Conservation (phyloP, 2,797 vertebrate species). For the Lateolabrax maculatus region DNA sequence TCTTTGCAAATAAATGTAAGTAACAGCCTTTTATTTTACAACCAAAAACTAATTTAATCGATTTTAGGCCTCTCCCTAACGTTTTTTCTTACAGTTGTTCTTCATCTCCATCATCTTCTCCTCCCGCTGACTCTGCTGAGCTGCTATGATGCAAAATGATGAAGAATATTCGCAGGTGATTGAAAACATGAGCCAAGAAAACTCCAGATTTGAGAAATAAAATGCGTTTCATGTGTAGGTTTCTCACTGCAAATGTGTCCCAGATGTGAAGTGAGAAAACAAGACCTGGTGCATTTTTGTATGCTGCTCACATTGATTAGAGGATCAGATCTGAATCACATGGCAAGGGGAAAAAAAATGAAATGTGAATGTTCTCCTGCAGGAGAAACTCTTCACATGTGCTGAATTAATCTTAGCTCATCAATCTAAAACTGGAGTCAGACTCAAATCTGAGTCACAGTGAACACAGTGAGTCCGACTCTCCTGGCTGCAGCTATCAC, state of each 20-base stretch:
- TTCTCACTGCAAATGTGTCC: background rate
- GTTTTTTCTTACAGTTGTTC: background rate
- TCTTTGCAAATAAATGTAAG: too few species aligned
- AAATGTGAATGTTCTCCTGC: background rate
- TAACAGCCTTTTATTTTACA: too few species aligned
- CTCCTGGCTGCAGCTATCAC: conserved; percentile 30
- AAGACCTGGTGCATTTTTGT: background rate
- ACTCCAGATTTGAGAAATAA: background rate
- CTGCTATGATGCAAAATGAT: background rate
- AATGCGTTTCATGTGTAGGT: background rate
- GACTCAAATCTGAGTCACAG: background rate
- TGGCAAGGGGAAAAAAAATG: background rate
- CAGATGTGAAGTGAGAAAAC: background rate
- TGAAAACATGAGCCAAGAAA: conserved; percentile 9
- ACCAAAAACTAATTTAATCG: background rate
- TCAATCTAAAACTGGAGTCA: conserved; percentile 5
- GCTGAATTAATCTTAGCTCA: conserved; percentile 7
- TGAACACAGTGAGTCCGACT: background rate
- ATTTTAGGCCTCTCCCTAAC: background rate
- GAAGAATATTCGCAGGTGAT: background rate
- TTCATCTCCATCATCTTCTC: background rate
- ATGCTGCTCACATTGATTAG: background rate
- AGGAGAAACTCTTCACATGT: background rate
- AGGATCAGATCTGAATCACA: conserved; percentile 2
- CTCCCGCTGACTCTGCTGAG: background rate